phyloP scores from a whole-genome alignment of 2,797 vertebrate genomes.

The Phataginus tricuspis region DNA sequence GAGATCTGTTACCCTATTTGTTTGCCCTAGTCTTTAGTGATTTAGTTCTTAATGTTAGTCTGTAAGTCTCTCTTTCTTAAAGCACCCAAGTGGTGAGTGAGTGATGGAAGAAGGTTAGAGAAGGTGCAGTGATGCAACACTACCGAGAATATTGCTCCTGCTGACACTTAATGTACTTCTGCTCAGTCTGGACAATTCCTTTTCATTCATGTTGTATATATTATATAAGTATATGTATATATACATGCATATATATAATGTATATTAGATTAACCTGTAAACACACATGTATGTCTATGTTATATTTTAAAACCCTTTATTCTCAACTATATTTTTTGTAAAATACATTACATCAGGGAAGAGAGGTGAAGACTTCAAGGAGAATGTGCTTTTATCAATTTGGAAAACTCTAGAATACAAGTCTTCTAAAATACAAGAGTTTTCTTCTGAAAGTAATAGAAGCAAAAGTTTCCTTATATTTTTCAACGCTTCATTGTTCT shows the following conservation, averaged over 20 bases:
- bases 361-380: background rate
- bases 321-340: constrained; percentile 13
- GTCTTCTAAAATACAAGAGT: background rate
- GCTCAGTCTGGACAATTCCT: background rate
- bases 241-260: too few relatives aligned
- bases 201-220: background rate
- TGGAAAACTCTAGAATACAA: background rate
- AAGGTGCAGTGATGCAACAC: background rate
- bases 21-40: background rate
- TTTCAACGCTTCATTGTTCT: background rate
- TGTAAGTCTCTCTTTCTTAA: background rate
- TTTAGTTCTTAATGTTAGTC: background rate
- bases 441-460: constrained; percentile 25
- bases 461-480: constrained; percentile 1
- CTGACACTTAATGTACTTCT: background rate
- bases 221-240: background rate
- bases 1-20: background rate
- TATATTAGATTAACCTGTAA: background rate
- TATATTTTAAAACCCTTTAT: background rate
- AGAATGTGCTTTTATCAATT: constrained; percentile 9
- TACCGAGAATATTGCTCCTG: background rate
- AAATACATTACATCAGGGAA: background rate
- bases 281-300: background rate
- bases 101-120: background rate
- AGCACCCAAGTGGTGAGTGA: background rate